phyloP scores from a whole-genome alignment of 2,113 vertebrate species.

The Dipodomys ordii region DNA sequence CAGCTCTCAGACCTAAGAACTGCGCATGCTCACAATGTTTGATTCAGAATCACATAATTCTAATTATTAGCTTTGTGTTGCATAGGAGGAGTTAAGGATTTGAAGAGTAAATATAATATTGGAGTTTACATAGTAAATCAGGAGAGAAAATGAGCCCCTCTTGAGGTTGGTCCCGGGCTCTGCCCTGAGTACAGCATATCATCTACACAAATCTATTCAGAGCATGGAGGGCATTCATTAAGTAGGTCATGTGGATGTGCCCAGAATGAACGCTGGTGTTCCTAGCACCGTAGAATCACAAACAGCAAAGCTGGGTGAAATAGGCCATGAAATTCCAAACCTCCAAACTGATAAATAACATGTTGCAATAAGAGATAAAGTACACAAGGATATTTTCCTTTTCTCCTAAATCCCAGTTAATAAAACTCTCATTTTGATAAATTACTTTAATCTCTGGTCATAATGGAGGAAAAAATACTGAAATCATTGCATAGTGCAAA shows the following conservation, averaged over 20 bases:
- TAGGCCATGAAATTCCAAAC: slow-evolving; percentile 57
- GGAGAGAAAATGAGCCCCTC: slow-evolving; percentile 53
- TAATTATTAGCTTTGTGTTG: slow-evolving; percentile 33
- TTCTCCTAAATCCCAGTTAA: neutral
- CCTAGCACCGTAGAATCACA: neutral
- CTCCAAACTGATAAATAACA: slow-evolving; percentile 29
- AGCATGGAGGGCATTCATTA: slow-evolving; percentile 39
- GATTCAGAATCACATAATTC: neutral
- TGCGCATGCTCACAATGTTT: neutral
- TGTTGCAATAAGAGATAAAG: neutral
- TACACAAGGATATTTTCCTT: neutral
- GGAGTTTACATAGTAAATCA: slow-evolving; percentile 55
- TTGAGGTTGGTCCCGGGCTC: slow-evolving; percentile 20
- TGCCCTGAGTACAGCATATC: neutral
- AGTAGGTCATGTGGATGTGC: slow-evolving; percentile 50
- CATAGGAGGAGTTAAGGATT: slow-evolving; percentile 34
- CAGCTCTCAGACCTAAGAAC: neutral
- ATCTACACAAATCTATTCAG: slow-evolving; percentile 47
- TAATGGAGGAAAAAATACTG: neutral
- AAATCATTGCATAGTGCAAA: slow-evolving; percentile 15
- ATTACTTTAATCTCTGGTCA: slow-evolving; percentile 12
- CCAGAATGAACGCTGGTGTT: slow-evolving; percentile 51
- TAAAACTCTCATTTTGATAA: neutral
- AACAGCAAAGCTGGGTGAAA: slow-evolving; percentile 22
- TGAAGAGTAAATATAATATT: slow-evolving; percentile 17